These are phyloP conservation scores for Sinotaia quadrata DNA, from an alignment of 2,888 invertebrate genomes.

Conservation along the genomic window DNA sequence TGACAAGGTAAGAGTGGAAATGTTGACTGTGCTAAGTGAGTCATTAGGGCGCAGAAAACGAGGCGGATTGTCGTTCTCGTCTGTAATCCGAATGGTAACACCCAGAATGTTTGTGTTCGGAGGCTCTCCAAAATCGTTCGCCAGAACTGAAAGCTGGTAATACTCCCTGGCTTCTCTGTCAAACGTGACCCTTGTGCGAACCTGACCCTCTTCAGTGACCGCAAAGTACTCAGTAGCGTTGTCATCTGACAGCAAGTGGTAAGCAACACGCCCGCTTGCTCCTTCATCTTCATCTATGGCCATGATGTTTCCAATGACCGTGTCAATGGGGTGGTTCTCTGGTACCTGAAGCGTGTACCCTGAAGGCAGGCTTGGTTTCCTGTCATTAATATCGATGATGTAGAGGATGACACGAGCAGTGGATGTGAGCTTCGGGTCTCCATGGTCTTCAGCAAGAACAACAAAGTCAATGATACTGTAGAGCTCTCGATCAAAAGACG, in stretches of 20 bases:
- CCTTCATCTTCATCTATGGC: slow-evolving; percentile 53
- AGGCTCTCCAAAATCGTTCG: slow-evolving; percentile 59
- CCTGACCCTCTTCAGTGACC: slow-evolving; percentile 47
- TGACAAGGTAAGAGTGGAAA: slow-evolving; percentile 43
- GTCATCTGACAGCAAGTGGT: slow-evolving; percentile 42
- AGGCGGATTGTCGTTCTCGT: slow-evolving; percentile 66
- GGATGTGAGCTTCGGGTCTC: slow-evolving; percentile 47
- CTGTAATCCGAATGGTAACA: slow-evolving; percentile 50
- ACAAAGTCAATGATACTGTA: slow-evolving; percentile 46
- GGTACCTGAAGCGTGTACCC: slow-evolving; percentile 47
- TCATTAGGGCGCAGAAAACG: slow-evolving; percentile 55
- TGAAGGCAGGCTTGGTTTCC: slow-evolving; percentile 48
- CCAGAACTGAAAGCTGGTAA: slow-evolving; percentile 57
- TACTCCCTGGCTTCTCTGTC: slow-evolving; percentile 52
- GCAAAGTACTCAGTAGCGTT: slow-evolving; percentile 45
- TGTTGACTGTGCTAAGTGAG: slow-evolving; percentile 50
- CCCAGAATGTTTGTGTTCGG: slow-evolving; percentile 37
- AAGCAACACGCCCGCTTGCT: slow-evolving; percentile 39
- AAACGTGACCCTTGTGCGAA: slow-evolving; percentile 48
- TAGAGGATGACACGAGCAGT: slow-evolving; percentile 49
- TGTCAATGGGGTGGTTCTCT: slow-evolving; percentile 48
- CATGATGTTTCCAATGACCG: slow-evolving; percentile 44
- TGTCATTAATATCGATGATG: slow-evolving; percentile 57
- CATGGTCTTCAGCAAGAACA: slow-evolving; percentile 54
- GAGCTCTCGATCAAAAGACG: slow-evolving; percentile 53